Conservation (phyloP, 2,888 invertebrate genomes). For the Zele albiditarsus region DNA sequence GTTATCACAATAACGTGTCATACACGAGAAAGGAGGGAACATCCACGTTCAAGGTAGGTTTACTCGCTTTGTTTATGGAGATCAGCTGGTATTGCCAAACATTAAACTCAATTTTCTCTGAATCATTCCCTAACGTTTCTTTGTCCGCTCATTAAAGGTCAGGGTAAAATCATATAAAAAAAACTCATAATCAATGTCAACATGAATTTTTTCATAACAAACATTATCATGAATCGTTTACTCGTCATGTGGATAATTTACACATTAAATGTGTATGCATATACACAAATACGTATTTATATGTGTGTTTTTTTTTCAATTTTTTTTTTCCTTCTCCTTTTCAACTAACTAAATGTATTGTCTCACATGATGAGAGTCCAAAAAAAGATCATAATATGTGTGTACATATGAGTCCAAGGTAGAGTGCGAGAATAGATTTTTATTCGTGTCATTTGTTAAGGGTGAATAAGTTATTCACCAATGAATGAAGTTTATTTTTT, state of each 20-base stretch:
- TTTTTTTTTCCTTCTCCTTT: background rate
- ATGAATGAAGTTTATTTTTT: no score
- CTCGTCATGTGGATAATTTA: background rate
- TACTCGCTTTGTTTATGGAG: constrained; percentile 68
- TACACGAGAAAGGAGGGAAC: constrained; percentile 45
- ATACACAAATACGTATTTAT: constrained; percentile 2
- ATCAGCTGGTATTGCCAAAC: constrained; percentile 70
- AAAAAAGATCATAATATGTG: constrained; percentile 15
- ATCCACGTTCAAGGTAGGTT: constrained; percentile 63
- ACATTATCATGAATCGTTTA: background rate
- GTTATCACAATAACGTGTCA: constrained; percentile 55
- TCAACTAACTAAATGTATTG: background rate
- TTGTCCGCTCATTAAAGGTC: constrained; percentile 50
- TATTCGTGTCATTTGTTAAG: constrained; percentile 1
- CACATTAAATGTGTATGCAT: constrained; percentile 2
- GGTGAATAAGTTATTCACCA: background rate
- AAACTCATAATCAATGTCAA: background rate
- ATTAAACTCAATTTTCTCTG: constrained; percentile 48
- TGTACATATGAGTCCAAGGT: constrained; percentile 36
- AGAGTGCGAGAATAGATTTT: constrained; percentile 35
- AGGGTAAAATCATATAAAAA: background rate
- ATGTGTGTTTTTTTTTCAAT: background rate
- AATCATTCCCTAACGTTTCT: constrained; percentile 49
- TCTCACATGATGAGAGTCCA: background rate
- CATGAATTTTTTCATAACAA: no score